Base-by-base conservation (phyloP, 2,113 vertebrate species). In the Trogon surrucura region DNA sequence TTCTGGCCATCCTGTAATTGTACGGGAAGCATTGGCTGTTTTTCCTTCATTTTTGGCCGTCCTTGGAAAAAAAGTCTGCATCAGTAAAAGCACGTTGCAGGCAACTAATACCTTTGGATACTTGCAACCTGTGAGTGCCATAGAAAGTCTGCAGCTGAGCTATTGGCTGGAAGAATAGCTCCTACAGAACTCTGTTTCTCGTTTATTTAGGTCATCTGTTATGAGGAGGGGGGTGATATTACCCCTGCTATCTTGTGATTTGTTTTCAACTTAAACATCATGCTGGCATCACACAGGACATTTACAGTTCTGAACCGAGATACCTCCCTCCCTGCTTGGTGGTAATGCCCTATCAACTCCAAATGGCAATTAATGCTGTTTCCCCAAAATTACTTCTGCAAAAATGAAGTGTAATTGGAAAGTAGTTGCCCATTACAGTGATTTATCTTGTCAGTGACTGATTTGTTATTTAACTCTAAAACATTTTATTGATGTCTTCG, bases 381-480 rank as follows among this genome's bases (percentile, higher is more conserved):
- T 93, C 64, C 75, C 82, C 75, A 96, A 91, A 95, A 95, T 89
- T 7, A 91, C 79, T 95, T 91, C 78, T 95, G 88, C 72, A 94
- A 88, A 95, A 95, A 88, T 85, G 82, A 88, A 95, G 64, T 91
- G 60, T 94, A 97, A 97, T 91, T 96, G 88, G 91, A 85, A 96
- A 88, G 85, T 90, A 93, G 94, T 95, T 95, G 79, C 79, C 93
- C 72, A 67, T 96, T 95, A 96, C 60, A 50, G 48, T 95, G 89
- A 95, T 95, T 90, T 95, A 88, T 96, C 79, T 90, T 96, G 88
- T 91, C 71, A 89, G 71, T 83, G 88, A 85, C 85, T 89, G 95
- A 97, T 93, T 91, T 91, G 84, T 95, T 96, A 91, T 80, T 89
- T 94, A 95, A 94, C 88, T 96, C 85, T 94, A 85, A 96, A 97